A percentile compares a stretch with the other conserved stretches of the same genome.
Conservation (phyloP, 2,113 vertebrate genomes). For the Brachirus orientalis region DNA sequence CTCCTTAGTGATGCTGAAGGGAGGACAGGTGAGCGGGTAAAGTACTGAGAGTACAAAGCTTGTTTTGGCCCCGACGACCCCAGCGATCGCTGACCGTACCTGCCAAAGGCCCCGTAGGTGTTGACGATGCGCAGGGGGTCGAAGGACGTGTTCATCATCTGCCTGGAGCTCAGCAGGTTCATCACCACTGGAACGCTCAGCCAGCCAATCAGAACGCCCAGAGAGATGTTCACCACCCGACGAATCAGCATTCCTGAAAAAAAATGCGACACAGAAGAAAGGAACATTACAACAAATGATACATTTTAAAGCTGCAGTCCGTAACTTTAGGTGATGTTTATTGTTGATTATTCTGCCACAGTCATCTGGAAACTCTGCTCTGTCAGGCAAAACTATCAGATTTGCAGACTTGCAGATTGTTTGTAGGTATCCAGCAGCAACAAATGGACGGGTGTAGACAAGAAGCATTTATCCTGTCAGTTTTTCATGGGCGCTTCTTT, state of each 20-base stretch:
- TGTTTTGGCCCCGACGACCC: background rate
- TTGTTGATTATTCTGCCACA: too few relatives aligned
- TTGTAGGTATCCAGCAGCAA: too few relatives aligned
- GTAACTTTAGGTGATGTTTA: too few relatives aligned
- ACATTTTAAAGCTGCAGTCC: too few relatives aligned
- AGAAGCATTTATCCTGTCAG: too few relatives aligned
- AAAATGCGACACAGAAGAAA: background rate
- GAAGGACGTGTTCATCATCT: constrained; percentile 96
- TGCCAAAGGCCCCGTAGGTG: constrained; percentile 96
- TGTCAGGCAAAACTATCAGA: too few relatives aligned
- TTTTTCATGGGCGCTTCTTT: too few relatives aligned
- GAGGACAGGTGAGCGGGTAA: background rate
- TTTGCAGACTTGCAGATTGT: too few relatives aligned
- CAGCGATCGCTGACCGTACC: constrained; percentile 75
- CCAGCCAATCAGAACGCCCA: constrained; percentile 87
- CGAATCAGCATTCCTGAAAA: constrained; percentile 80
- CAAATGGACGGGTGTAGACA: too few relatives aligned
- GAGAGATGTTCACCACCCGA: constrained; percentile 79
- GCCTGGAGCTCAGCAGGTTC: constrained; percentile 89
- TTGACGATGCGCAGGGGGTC: constrained; percentile 93
- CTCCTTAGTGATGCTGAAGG: constrained; percentile 90
- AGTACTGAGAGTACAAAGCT: background rate
- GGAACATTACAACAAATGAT: too few relatives aligned
- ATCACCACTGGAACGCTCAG: constrained; percentile 92
- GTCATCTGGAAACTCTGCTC: too few relatives aligned